These are phyloP conservation scores for Entosphenus tridentatus DNA, from an alignment of 2,113 vertebrate genomes.

Conservation along the genomic window DNA sequence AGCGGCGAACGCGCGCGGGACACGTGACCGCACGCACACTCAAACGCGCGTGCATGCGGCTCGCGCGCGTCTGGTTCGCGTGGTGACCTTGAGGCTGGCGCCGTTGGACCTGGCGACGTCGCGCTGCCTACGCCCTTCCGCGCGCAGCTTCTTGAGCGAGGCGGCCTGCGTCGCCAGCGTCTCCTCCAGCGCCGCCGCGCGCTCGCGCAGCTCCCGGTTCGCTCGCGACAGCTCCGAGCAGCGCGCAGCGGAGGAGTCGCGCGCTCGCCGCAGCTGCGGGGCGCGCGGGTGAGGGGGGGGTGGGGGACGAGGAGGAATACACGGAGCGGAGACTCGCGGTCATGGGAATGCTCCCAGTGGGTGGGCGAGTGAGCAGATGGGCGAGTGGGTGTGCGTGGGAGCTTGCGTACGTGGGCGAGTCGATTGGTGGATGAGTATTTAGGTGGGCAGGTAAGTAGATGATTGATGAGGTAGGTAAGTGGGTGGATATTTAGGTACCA, in stretches of 20 bases:
- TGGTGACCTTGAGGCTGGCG: too few species aligned
- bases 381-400: background rate
- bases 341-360: background rate
- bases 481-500: background rate
- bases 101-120: too few species aligned
- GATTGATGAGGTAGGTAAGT: background rate
- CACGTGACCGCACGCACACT: background rate
- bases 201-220: conserved; percentile 24
- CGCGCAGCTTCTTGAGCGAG: conserved; percentile 20
- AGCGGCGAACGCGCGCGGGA: background rate
- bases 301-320: background rate
- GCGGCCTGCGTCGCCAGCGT: conserved; percentile 16
- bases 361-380: background rate
- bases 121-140: conserved; percentile 9
- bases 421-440: background rate
- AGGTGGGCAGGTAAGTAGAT: background rate
- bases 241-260: conserved; percentile 18
- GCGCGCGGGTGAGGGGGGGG: background rate
- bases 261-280: conserved; percentile 23
- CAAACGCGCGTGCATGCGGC: background rate
- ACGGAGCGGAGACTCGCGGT: background rate
- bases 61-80: background rate
- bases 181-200: conserved; percentile 19
- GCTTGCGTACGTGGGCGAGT: background rate
- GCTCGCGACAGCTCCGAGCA: conserved; percentile 20